Percentiles rank a stretch among this genome's conserved stretches.
Conservation (phyloP, 2,113 vertebrate species). For the Carassius carassius region DNA sequence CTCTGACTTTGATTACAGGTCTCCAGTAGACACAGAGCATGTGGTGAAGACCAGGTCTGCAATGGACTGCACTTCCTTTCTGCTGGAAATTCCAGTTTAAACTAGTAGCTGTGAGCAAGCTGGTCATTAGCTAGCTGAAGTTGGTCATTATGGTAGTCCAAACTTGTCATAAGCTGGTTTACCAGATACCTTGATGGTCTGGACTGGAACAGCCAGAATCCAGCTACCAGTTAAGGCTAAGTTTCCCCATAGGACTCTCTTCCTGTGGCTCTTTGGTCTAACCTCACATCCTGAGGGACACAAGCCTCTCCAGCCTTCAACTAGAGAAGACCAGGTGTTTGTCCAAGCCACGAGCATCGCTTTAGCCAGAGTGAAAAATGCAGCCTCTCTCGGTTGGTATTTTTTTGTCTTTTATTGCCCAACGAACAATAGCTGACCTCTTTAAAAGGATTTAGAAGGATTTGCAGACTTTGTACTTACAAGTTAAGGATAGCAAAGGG, state of each 20-base stretch:
- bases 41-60: slow-evolving; percentile 16
- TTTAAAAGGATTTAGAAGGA: slow-evolving; percentile 33
- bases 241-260: not conserved
- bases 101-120: not conserved
- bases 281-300: slow-evolving; percentile 11
- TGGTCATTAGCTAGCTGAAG: not conserved
- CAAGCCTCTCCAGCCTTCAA: slow-evolving; percentile 7
- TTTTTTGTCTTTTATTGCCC: not conserved
- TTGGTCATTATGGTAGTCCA: not conserved
- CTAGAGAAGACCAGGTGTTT: not conserved
- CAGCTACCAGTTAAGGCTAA: not conserved
- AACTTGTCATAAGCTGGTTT: not conserved
- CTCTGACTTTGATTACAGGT: slow-evolving; percentile 47
- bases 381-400: too few relatives aligned
- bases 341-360: not conserved
- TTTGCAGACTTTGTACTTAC: slow-evolving; percentile 4
- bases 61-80: not conserved
- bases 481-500: slow-evolving; percentile 19
- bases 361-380: not conserved
- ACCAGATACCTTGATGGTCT: not conserved
- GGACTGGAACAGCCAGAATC: not conserved
- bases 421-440: not conserved
- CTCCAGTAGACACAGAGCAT: slow-evolving; percentile 26
- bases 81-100: not conserved
- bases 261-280: not conserved